Conservation (phyloP, 1,140 invertebrate genomes). For the Pseudomyrmex dendroicus region DNA sequence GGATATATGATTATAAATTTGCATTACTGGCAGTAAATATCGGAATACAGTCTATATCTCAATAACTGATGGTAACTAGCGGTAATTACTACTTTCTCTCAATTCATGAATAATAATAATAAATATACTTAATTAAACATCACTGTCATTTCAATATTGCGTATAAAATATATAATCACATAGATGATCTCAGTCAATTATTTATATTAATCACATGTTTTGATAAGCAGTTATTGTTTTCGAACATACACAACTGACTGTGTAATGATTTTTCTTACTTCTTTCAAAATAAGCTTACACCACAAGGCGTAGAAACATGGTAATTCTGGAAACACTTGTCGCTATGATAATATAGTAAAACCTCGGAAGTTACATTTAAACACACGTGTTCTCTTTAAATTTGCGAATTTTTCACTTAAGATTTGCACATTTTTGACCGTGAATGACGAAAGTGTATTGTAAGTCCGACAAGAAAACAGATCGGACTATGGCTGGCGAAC, state of each 20-base stretch:
- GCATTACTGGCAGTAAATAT: no score
- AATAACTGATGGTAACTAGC: neutral
- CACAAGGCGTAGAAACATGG: neutral
- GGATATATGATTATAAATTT: no score
- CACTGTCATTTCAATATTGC: neutral
- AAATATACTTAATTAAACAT: neutral
- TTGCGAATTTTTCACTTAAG: slow-evolving; percentile 1
- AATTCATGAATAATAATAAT: neutral
- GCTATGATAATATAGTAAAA: neutral
- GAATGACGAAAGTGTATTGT: neutral
- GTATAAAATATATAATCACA: no score
- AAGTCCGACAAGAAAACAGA: neutral
- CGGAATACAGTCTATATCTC: neutral
- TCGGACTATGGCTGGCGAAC: slow-evolving; percentile 39
- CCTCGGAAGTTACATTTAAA: neutral
- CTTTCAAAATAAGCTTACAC: neutral
- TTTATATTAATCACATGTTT: neutral
- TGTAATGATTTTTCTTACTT: neutral
- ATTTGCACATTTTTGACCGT: slow-evolving; percentile 3
- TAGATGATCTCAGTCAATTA: neutral
- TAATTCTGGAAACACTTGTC: neutral
- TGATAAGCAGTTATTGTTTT: neutral
- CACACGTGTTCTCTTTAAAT: neutral
- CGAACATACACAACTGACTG: no score
- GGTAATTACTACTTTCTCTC: slow-evolving; percentile 1